Conservation (phyloP, 1,140 invertebrate genomes). For the Holcopasites calliopsidis region DNA sequence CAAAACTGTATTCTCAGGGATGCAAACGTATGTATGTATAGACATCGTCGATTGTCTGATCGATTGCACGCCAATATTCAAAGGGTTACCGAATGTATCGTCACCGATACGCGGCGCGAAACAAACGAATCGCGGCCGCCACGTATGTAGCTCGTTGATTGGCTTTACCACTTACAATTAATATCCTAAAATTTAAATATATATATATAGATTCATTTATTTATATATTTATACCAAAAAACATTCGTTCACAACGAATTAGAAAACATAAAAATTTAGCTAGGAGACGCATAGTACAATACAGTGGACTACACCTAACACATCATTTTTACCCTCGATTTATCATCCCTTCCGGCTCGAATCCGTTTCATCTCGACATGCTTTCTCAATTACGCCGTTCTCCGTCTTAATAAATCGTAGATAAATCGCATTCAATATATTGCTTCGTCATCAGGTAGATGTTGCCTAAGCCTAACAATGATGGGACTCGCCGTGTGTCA, state of each 20-base stretch:
- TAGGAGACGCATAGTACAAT: conserved; percentile 68
- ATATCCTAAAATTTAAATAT: conserved; percentile 62
- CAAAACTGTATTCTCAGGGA: neutral
- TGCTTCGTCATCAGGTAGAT: conserved; percentile 74
- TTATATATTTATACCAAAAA: conserved; percentile 66
- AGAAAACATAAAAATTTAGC: conserved; percentile 71
- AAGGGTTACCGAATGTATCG: conserved; percentile 12
- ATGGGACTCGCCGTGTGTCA: conserved; percentile 17
- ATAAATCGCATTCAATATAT: conserved; percentile 66
- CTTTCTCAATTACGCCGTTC: neutral
- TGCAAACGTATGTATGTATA: conserved; percentile 5
- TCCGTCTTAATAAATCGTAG: conserved; percentile 56
- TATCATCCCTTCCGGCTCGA: neutral
- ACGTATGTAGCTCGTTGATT: conserved; percentile 66
- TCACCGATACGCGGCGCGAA: conserved; percentile 17
- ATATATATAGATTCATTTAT: conserved; percentile 56
- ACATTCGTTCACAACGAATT: conserved; percentile 70
- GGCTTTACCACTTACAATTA: conserved; percentile 53
- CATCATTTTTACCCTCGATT: conserved; percentile 46
- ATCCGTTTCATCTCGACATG: neutral
- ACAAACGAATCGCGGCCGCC: conserved; percentile 47
- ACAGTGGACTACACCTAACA: conserved; percentile 70
- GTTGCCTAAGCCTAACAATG: conserved; percentile 69
- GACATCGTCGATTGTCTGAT: conserved; percentile 56
- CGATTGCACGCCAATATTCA: conserved; percentile 24